Evolutionary conservation across 1,140 invertebrate genomes (phyloP), one percentile per base, ranked within the genome.

Genomic region (Conus betulinus): DNA sequence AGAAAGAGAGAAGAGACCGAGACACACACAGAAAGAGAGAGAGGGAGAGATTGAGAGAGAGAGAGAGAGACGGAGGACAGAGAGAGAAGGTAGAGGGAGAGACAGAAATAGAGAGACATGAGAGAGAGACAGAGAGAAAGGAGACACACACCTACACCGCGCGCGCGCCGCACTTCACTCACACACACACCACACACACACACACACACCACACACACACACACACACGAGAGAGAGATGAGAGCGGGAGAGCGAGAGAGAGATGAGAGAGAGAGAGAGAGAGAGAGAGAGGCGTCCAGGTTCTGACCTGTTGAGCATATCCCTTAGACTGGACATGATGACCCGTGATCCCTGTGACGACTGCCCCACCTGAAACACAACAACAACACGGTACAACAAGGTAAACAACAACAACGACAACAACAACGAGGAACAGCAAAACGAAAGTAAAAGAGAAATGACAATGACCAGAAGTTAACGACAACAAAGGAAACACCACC

Each of bases 241-340:
- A 27, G 10, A 27, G 10, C n/a, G n/a, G n/a, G 78, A n/a, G 78
- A n/a, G 78, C 0, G 78, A 51, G 78, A 51, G 78, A 51, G 78
- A 51, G 78, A 51, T n/a, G 78, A 51, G 78, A 51, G 78, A 63
- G 60, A 63, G 67, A 71, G 13, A 71, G 67, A 71, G 20, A 71
- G 11, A 71, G 67, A 71, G 20, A 71, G 67, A 17, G 20, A 71
- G 67, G 10, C 60, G 17, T 63, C 17, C 60, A 63, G 60, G 17
- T 60, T 15, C 67, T n/a, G 78, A 90, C 89, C 89, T 89, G 84
- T 90, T 91, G 52, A 91, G 87, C 89, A 91, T 90, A 71, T 91
- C 91, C 84, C 91, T 85, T 60, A 91, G 87, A 55, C 84, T 90
- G 84, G 91, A 90, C 85, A 89, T 89, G 67, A 89, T 87, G 71